These are phyloP conservation scores for Cataglyphis altisquamis DNA, from an alignment of 2,888 invertebrate genomes.

Conservation along the genomic window DNA sequence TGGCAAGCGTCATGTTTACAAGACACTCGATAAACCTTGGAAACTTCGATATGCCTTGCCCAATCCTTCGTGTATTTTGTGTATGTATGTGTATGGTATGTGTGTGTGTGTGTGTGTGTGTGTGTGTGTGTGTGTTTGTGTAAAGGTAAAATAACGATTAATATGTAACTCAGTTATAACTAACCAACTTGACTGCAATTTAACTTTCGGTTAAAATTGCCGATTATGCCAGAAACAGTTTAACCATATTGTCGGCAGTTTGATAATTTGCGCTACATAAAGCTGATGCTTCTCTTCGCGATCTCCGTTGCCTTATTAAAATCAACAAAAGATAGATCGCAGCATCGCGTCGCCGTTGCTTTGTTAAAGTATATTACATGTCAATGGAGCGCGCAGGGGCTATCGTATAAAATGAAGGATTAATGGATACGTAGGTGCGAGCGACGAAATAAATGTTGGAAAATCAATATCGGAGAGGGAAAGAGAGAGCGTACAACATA, in stretches of 20 bases:
- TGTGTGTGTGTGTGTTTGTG: background rate
- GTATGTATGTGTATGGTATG: too few species aligned
- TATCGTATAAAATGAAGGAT: slow-evolving; percentile 37
- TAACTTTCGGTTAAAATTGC: slow-evolving; percentile 31
- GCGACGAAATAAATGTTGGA: slow-evolving; percentile 35
- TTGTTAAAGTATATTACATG: slow-evolving; percentile 33
- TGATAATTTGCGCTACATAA: background rate
- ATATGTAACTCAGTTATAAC: background rate
- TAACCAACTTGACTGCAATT: background rate
- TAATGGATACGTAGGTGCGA: slow-evolving; percentile 6
- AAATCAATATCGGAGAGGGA: slow-evolving; percentile 27
- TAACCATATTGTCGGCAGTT: background rate
- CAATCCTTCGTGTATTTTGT: background rate
- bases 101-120: too few species aligned
- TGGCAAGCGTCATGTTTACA: background rate
- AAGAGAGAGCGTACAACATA: background rate
- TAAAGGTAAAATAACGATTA: background rate
- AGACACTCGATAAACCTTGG: slow-evolving; percentile 4
- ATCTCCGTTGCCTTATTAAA: slow-evolving; percentile 5
- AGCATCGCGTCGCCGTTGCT: background rate
- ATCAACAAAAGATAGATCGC: slow-evolving; percentile 38
- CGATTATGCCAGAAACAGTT: background rate
- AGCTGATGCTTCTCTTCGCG: slow-evolving; percentile 4
- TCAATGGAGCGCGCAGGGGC: background rate
- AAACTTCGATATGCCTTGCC: background rate